Percentiles rank a stretch among this genome's conserved stretches.
Evolutionary conservation across 30 jellyfish, hydroid and myxozoan genomes (phyloP).

Genomic region (Sanderia malayensis): DNA sequence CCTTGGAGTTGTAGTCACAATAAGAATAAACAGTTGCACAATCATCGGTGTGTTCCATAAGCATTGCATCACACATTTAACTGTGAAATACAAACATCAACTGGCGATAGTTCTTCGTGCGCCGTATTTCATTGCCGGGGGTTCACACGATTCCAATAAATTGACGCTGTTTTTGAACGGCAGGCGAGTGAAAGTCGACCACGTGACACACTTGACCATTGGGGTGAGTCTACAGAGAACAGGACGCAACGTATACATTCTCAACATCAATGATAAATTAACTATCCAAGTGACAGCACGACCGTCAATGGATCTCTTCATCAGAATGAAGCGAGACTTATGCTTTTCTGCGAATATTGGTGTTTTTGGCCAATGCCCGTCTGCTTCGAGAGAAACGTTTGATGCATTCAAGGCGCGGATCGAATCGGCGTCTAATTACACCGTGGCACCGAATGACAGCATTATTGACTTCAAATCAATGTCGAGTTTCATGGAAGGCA

Average conservation of each 20-base stretch:
- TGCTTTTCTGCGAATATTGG: constrained; percentile 35
- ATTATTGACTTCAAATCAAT: constrained; percentile 8
- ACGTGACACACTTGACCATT: constrained; percentile 19
- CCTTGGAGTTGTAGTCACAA: neutral
- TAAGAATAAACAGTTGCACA: constrained; percentile 27
- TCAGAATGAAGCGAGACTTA: constrained; percentile 12
- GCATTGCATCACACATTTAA: constrained; percentile 38
- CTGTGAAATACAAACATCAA: constrained; percentile 9
- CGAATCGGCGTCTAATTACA: neutral
- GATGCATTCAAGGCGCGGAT: neutral
- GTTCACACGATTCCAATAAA: neutral
- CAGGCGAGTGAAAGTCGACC: constrained; percentile 18
- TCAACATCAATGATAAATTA: neutral
- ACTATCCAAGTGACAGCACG: constrained; percentile 26
- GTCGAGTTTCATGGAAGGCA: neutral
- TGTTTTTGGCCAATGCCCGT: constrained; percentile 47
- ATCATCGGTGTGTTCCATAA: constrained; percentile 15
- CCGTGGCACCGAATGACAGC: constrained; percentile 20
- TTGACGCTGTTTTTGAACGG: constrained; percentile 29
- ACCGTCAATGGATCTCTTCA: constrained; percentile 20
- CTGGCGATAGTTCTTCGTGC: constrained; percentile 43
- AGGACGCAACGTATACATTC: constrained; percentile 31
- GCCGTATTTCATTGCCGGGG: constrained; percentile 27
- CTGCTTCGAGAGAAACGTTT: constrained; percentile 16
- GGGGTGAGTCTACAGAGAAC: constrained; percentile 10